Base-by-base conservation (phyloP, 1,140 invertebrate genomes). In the Triops longicaudatus region DNA sequence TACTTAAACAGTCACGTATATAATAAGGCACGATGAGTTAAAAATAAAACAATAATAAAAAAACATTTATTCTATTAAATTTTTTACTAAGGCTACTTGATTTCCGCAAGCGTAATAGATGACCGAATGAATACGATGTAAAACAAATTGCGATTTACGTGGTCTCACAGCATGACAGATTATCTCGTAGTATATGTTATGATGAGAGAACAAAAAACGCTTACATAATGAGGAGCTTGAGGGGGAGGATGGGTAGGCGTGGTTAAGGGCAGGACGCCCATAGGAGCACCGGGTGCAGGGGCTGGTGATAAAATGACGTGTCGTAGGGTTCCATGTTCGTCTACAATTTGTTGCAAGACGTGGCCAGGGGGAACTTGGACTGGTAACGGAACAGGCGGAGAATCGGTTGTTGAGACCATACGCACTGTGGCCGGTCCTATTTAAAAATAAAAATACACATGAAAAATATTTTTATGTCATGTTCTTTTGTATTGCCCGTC, bases 281-380 rank as follows among this genome's bases (percentile, higher is more conserved):
- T 26, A 50, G 72, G 26, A 17, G 73, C 10, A 42, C 31, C 74
- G 73, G 75, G 78, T 78, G 44, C 74, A 31, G 83, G 85, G 82
- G 92, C 90, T 75, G 91, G 89, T 12, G 91, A 91, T 76, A 95
- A 86, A 80, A 96, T 91, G 80, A 95, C 93, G 84, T 95, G 93
- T 50, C 92, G 88, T 80, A 96, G 87, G 77, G 92, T 91, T 76
- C 92, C 92, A 83, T 88, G 91, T 84, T 96, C 94, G 84, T 96
- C 94, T 79, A 96, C 89, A 81, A 96, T 93, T 83, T 93, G 93
- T 83, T 93, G 93, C 79, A 96, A 90, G 84, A 96, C 89, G 86
- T 91, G 94, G 82, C 93, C 94, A 50, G 91, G 92, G 37, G 93
- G 93, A 79, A 95, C 92, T 85, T 94, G 92, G 82, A 96, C 92